These are phyloP conservation scores for Calyptomena viridis DNA, from an alignment of 2,113 vertebrate species.

Conservation along the genomic window DNA sequence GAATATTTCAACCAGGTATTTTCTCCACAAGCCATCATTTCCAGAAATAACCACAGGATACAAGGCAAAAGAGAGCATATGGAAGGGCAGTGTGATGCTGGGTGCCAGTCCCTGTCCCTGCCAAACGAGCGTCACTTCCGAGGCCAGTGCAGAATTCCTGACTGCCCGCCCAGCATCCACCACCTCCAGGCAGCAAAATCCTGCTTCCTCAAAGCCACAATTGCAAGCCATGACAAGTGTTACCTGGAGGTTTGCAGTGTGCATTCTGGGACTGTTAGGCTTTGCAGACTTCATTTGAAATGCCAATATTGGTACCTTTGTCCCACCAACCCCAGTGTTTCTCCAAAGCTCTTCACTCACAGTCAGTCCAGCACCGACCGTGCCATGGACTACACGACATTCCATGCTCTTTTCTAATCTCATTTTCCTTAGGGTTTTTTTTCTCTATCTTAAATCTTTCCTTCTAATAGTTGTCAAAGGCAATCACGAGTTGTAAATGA, in stretches of 20 bases:
- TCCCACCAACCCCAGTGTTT: neutral
- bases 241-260: neutral
- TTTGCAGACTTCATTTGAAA: neutral
- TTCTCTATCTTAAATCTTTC: neutral
- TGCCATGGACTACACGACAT: fast-evolving
- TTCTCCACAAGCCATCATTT: neutral
- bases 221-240: fast-evolving
- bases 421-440: neutral
- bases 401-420: neutral
- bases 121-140: neutral
- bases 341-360: neutral
- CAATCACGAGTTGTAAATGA: neutral
- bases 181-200: neutral
- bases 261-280: neutral
- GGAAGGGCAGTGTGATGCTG: neutral
- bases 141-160: fast-evolving
- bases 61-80: neutral
- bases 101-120: neutral
- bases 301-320: neutral
- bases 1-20: neutral
- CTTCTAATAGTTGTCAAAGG: neutral
- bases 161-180: fast-evolving
- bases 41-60: neutral
- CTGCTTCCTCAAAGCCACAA: neutral
- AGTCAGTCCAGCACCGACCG: neutral